Evolutionary conservation across 2,888 invertebrate species (phyloP), one percentile per base, ranked within the genome.

Genomic region (Megalurothrips usitatus): DNA sequence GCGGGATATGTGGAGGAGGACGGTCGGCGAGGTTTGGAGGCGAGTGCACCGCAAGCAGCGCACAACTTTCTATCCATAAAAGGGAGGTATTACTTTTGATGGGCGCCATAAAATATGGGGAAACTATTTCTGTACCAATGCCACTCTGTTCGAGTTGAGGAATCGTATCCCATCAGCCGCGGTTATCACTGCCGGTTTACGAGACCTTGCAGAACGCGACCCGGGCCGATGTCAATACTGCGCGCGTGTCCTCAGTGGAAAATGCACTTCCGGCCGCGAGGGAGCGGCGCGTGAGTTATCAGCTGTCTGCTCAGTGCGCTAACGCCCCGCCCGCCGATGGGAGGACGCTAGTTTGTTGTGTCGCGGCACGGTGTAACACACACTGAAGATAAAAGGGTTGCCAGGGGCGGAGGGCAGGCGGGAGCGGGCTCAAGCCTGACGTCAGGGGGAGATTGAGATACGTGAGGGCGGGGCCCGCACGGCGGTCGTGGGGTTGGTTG

Each of bases 21-120:
- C 10, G 12, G 68, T 11, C 9, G 68, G 10, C 23, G 68, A 75
- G 68, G 68, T 26, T 26, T 8, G 34, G 34, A 12, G 23, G 6
- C 23, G 68, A 75, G 68, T 75, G 68, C 68, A 75, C 68, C 68
- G 26, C 68, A 58, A 58, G 58, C 58, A 58, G 19, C 6, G 58
- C 34, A 58, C 10, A 75, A 75, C 68, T 75, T 75, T 75, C 68
- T 12, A 23, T 26, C 68, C 68, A 75, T 75, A 75, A 75, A 75
- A 75, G 68, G 34, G n/a, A 75, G 68, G 26, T 75, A 75, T 75
- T 75, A 26, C 68, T 75, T 75, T 75, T 75, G 68, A 75, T 75
- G 26, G 68, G 26, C 26, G 10, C 12, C 68, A 23, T 75, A 75
- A 75, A 75, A 23, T 26, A 43, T 58, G 68, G 34, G n/a, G 58